Evolutionary conservation across 2,888 invertebrate species (phyloP).

Genomic region (Heliconius erato): DNA sequence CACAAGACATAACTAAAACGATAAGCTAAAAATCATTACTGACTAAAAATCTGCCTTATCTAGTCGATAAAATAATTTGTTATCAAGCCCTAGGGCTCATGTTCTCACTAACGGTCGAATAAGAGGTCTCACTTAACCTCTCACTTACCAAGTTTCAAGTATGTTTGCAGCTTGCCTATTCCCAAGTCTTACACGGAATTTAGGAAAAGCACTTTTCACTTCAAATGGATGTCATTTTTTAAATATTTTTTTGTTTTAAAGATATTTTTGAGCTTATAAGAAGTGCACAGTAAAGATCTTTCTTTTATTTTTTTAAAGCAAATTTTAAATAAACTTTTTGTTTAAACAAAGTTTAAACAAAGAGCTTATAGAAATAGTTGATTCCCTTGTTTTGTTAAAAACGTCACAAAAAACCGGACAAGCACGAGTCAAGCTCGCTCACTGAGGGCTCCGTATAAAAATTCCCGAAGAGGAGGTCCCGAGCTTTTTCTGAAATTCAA

Average conservation of each 20-base stretch:
- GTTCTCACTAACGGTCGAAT: neutral
- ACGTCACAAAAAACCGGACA: no score
- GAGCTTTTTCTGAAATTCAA: no score
- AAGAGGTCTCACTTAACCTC: slow-evolving; percentile 3
- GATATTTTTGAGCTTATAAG: neutral
- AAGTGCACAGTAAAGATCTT: neutral
- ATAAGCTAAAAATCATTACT: neutral
- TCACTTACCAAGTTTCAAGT: slow-evolving; percentile 22
- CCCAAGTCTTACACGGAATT: neutral
- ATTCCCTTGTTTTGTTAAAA: neutral
- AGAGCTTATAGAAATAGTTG: neutral
- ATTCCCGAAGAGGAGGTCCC: no score
- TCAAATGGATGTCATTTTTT: neutral
- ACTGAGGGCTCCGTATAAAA: no score
- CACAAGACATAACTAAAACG: neutral
- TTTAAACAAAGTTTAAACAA: no score
- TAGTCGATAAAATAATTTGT: neutral
- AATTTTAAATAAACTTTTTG: no score
- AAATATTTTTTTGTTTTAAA: neutral
- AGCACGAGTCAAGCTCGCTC: no score
- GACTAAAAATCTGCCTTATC: neutral
- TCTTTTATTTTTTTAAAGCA: neutral
- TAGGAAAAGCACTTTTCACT: neutral
- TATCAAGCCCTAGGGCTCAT: neutral
- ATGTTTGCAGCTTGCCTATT: slow-evolving; percentile 6